Conservation (phyloP, 2,797 vertebrate genomes). For the Intellagama lesueurii region DNA sequence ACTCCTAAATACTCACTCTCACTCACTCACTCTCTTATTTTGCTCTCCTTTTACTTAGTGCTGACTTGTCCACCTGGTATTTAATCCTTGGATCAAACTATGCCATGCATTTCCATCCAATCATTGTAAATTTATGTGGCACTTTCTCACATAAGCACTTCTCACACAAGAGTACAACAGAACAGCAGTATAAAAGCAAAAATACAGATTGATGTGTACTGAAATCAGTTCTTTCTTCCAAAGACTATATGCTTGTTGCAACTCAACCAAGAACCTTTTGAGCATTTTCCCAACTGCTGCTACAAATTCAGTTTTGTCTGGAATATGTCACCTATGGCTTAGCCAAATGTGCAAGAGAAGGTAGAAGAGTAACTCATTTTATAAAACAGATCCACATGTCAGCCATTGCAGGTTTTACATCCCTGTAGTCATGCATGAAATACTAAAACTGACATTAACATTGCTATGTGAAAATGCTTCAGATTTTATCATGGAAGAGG, state of each 20-base stretch:
- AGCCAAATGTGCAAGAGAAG: not conserved
- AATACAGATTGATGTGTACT: not conserved
- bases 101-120: not conserved
- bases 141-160: not conserved
- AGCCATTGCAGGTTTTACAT: not conserved
- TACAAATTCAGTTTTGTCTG: not conserved
- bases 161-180: not conserved
- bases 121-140: not conserved
- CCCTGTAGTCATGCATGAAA: not conserved
- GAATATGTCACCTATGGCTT: not conserved
- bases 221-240: not conserved
- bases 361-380: not conserved
- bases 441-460: not conserved
- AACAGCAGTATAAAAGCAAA: not conserved
- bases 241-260: not conserved
- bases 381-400: not conserved
- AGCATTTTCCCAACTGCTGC: not conserved
- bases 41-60: conserved; percentile 12
- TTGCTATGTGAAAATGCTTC: not conserved
- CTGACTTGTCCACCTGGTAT: not conserved
- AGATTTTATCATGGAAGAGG: not conserved
- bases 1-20: not conserved
- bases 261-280: not conserved
- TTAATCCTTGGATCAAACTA: not conserved
- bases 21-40: not conserved